These are phyloP conservation scores for Diplogasteroides magnus DNA, from an alignment of 1,140 invertebrate genomes.

Conservation along the genomic window DNA sequence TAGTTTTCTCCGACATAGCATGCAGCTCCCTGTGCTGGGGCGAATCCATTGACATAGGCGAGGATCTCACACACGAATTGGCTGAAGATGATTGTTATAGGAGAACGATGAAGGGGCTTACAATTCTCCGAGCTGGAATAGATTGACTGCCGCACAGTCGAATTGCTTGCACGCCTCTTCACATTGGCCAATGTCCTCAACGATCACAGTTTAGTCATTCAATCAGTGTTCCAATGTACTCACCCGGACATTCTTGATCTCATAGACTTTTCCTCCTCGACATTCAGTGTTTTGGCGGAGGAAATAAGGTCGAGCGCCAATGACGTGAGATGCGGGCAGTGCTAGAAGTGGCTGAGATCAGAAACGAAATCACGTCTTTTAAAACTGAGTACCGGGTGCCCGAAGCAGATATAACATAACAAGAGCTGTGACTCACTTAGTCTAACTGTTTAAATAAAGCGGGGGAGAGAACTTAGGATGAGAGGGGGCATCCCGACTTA, in stretches of 20 bases:
- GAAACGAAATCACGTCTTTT: conserved; percentile 12
- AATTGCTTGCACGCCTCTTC: conserved; percentile 30
- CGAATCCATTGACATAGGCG: neutral
- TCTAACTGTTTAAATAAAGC: conserved; percentile 13
- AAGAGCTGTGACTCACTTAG: neutral
- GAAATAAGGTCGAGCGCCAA: conserved; percentile 23
- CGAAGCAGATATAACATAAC: neutral
- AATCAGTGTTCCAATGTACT: neutral
- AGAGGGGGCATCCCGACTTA: conserved; percentile 10
- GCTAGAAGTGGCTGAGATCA: conserved; percentile 8
- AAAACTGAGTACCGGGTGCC: neutral
- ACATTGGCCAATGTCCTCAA: conserved; percentile 30
- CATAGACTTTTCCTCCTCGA: conserved; percentile 33
- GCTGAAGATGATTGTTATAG: neutral
- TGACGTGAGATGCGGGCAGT: conserved; percentile 25
- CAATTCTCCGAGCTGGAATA: conserved; percentile 34
- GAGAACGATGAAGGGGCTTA: neutral
- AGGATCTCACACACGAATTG: neutral
- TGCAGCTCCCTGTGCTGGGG: neutral
- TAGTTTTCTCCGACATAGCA: conserved; percentile 6
- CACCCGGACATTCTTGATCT: conserved; percentile 31
- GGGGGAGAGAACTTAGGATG: conserved; percentile 5
- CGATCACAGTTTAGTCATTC: neutral
- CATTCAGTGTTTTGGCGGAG: conserved; percentile 27
- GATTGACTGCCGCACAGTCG: conserved; percentile 29